Base-by-base conservation (phyloP, 2,113 vertebrate species). In the Menidia beryllina region DNA sequence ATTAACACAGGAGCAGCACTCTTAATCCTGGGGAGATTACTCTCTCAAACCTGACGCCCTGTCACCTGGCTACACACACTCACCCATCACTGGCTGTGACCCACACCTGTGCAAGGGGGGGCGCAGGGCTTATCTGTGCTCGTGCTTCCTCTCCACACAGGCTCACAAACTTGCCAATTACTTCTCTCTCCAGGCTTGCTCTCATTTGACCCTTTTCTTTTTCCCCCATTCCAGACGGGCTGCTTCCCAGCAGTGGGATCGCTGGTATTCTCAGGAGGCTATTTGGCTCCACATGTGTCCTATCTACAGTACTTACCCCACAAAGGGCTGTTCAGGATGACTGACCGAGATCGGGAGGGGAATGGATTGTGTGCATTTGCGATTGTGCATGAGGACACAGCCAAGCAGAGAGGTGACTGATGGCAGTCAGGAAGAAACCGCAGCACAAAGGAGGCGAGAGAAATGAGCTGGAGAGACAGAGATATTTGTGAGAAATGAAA, bases 11-110 rank as follows among this genome's bases (percentile, higher is more conserved):
- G 85, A 89, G 85, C 91, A 84, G 86, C 81, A 62, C 86, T 91
- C 86, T 89, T 92, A 90, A 92, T 91, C 87, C 90, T 84, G 72
- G 56, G 82, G 88, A 91, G 88, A 93, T 93, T 90, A 90, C 86
- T 79, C 86, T 87, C 62, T 84, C 83, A 84, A 86, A 82, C 75
- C 83, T 81, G 79, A 77, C 77, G 81, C 77, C 58, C 63, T 79
- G 64, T 83, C 86, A 74, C 54, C 25, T 43, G 81, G 36, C 51
- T 5, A 0, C 51, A 69, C 47, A 13, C 67, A 24, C 71, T 36
- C 69, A 64, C 60, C 55, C 59, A 49, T 52, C 75, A 70, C 65
- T 59, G 36, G 26, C 59, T 48, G 26, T 61, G 64, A 74, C 72
- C 69, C 63, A 81, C 75, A 85, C 85, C 76, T 75, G 75, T 73